Percentiles rank a stretch among this genome's conserved stretches.
phyloP scores from a whole-genome alignment of 1,140 invertebrate genomes.

The Drosophila nannoptera region DNA sequence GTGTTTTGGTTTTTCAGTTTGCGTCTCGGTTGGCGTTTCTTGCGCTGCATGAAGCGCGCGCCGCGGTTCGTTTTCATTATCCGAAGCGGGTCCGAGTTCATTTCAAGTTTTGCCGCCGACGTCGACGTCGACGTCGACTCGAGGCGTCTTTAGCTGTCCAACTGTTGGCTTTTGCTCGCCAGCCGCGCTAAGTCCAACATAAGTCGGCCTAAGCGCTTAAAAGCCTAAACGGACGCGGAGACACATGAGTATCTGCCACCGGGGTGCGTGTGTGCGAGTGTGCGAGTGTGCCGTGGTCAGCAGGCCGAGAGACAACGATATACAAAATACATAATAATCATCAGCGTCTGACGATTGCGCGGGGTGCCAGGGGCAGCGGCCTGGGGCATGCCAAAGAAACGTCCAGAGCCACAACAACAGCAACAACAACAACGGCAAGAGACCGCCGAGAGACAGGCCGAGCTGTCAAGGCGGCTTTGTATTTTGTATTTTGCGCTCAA shows the following conservation, averaged over 20 bases:
- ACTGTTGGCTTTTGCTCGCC: slow-evolving; percentile 69
- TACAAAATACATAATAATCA: slow-evolving; percentile 74
- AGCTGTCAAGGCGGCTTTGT: slow-evolving; percentile 74
- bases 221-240: slow-evolving; percentile 73
- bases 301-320: slow-evolving; percentile 48
- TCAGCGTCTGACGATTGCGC: slow-evolving; percentile 38
- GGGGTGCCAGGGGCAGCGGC: not conserved
- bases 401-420: slow-evolving; percentile 16
- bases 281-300: slow-evolving; percentile 47
- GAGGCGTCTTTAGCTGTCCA: slow-evolving; percentile 67
- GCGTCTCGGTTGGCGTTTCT: slow-evolving; percentile 25
- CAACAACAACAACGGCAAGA: too few species aligned
- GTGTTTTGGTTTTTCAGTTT: slow-evolving; percentile 22
- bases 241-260: slow-evolving; percentile 36
- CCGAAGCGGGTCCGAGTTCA: slow-evolving; percentile 71
- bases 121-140: slow-evolving; percentile 24
- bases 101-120: slow-evolving; percentile 71
- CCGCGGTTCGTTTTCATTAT: slow-evolving; percentile 76
- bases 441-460: slow-evolving; percentile 5
- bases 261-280: slow-evolving; percentile 19
- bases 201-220: slow-evolving; percentile 76
- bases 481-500: slow-evolving; percentile 72
- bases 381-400: slow-evolving; percentile 8
- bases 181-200: slow-evolving; percentile 71
- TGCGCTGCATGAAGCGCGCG: slow-evolving; percentile 55